phyloP scores from a whole-genome alignment of 23 tunicate species.

The Phallusia fumigata region DNA sequence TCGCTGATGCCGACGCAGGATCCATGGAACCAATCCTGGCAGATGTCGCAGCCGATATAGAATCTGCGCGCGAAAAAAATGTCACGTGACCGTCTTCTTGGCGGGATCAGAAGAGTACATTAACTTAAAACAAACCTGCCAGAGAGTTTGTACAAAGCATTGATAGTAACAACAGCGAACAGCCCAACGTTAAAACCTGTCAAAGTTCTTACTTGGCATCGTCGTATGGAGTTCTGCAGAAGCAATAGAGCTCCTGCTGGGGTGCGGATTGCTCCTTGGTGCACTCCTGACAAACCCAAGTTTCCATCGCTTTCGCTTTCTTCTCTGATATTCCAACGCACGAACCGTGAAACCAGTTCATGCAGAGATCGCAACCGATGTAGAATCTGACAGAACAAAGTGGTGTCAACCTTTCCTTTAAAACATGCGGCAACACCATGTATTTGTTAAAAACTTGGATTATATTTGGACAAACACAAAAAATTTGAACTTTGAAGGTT shows the following conservation, averaged over 20 bases:
- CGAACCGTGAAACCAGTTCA: slow-evolving; percentile 87
- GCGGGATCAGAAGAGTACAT: too few relatives aligned
- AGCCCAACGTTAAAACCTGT: too few relatives aligned
- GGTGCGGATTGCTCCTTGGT: slow-evolving; percentile 56
- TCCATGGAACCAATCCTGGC: slow-evolving; percentile 98
- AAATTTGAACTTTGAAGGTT: too few relatives aligned
- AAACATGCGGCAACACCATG: too few relatives aligned
- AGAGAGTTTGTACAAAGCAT: too few relatives aligned
- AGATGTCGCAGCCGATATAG: slow-evolving; percentile 92
- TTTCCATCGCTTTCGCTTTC: slow-evolving; percentile 75
- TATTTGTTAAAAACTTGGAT: too few relatives aligned
- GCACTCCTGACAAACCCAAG: slow-evolving; percentile 88
- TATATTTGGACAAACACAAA: too few relatives aligned
- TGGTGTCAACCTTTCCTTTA: too few relatives aligned
- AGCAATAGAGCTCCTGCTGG: slow-evolving; percentile 83
- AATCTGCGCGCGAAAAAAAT: slow-evolving; percentile 47
- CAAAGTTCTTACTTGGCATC: slow-evolving; percentile 88
- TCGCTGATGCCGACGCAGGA: slow-evolving; percentile 75
- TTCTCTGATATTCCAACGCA: slow-evolving; percentile 83
- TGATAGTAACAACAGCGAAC: too few relatives aligned
- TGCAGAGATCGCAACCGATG: slow-evolving; percentile 91
- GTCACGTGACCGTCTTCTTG: too few relatives aligned
- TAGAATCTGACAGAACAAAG: slow-evolving; percentile 65
- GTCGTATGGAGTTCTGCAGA: slow-evolving; percentile 92
- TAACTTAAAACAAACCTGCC: too few relatives aligned